phyloP scores from a whole-genome alignment of 2,888 invertebrate genomes.

The Acronicta aceris region DNA sequence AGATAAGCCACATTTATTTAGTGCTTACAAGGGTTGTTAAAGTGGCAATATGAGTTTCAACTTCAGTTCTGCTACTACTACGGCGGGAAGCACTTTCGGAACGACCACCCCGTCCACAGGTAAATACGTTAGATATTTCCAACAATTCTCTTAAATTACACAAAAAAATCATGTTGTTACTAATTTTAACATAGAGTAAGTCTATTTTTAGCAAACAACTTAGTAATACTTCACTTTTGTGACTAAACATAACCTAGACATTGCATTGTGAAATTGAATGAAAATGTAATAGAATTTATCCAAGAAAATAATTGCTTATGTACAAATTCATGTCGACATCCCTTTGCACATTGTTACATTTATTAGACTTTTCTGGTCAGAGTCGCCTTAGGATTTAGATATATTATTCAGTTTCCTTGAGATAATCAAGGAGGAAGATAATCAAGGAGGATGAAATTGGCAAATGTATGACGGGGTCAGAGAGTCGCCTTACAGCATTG shows the following conservation, averaged over 20 bases:
- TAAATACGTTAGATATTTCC: constrained; percentile 45
- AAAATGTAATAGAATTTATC: not conserved
- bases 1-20: constrained; percentile 13
- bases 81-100: constrained; percentile 75
- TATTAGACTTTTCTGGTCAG: too few species aligned
- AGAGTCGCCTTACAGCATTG: too few species aligned
- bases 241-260: constrained; percentile 35
- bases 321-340: too few species aligned
- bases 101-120: constrained; percentile 76
- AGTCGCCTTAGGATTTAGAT: too few species aligned
- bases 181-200: not conserved
- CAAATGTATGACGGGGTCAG: too few species aligned
- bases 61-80: constrained; percentile 75
- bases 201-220: not conserved
- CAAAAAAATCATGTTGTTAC: not conserved
- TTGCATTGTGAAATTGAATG: too few species aligned
- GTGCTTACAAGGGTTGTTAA: constrained; percentile 11
- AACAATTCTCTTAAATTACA: not conserved
- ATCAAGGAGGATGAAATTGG: too few species aligned
- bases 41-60: constrained; percentile 72
- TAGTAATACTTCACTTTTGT: not conserved
- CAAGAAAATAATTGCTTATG: too few species aligned
- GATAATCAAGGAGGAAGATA: too few species aligned
- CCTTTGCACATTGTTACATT: too few species aligned
- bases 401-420: too few species aligned